A percentile compares a stretch with the other conserved stretches of the same genome.
Conservation (phyloP, 1,140 invertebrate species). For the Trypoxylus dichotomus region DNA sequence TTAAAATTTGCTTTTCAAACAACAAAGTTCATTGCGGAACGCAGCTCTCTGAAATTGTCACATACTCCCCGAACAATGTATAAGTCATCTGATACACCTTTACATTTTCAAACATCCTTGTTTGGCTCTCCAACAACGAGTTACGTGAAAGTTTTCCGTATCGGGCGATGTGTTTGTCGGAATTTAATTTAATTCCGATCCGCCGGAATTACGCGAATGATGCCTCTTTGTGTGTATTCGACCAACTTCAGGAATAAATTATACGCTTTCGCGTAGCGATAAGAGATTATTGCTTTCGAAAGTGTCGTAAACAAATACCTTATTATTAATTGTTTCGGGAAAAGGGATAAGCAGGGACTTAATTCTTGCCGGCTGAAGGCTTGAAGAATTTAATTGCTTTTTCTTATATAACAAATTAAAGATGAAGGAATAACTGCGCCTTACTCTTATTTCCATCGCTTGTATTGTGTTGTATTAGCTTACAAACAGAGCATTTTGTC, state of each 20-base stretch:
- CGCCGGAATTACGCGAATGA: no score
- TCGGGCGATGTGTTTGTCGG: no score
- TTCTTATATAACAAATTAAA: no score
- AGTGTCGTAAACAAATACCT: conserved; percentile 16
- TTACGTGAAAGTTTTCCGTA: no score
- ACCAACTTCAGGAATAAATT: background rate
- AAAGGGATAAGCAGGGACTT: background rate
- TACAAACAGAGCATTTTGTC: no score
- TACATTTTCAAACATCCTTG: background rate
- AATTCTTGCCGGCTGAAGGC: background rate
- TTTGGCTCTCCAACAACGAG: background rate
- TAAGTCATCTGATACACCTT: background rate
- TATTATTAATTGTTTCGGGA: background rate
- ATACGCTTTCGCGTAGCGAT: background rate
- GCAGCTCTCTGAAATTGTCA: background rate
- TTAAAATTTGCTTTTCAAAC: no score
- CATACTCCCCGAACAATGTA: background rate
- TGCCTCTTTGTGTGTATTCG: background rate
- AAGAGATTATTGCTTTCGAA: background rate
- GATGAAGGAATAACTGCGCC: no score
- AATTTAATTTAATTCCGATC: no score
- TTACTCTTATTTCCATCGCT: no score
- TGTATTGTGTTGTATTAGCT: no score
- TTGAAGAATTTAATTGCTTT: no score
- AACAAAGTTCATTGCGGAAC: no score